Conservation (phyloP, 2,797 vertebrate species). For the Cuculus canorus region DNA sequence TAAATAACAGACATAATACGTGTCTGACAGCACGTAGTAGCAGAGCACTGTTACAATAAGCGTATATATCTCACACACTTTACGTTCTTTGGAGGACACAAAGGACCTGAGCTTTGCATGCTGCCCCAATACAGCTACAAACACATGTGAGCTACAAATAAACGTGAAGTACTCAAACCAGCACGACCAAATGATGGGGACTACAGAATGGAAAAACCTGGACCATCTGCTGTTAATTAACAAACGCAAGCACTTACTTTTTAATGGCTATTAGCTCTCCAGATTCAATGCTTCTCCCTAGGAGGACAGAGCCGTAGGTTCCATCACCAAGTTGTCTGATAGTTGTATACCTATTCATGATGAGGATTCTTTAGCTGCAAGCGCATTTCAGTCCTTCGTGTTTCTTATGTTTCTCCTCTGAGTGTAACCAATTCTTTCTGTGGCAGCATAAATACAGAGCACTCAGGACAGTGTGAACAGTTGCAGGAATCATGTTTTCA, state of each 20-base stretch:
- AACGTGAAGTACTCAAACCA: neutral
- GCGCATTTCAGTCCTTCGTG: constrained; percentile 69
- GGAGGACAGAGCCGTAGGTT: constrained; percentile 94
- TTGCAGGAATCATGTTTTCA: constrained; percentile 78
- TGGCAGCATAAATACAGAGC: constrained; percentile 82
- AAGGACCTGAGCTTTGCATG: neutral
- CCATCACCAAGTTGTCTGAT: constrained; percentile 96
- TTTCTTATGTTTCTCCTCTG: constrained; percentile 59
- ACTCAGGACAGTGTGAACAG: constrained; percentile 66
- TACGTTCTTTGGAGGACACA: neutral
- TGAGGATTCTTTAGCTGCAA: constrained; percentile 68
- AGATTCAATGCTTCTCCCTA: constrained; percentile 91
- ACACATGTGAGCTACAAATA: too few relatives aligned
- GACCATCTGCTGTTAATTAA: neutral
- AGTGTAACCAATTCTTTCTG: constrained; percentile 88
- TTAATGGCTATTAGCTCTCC: constrained; percentile 96
- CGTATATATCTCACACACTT: neutral
- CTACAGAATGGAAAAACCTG: neutral
- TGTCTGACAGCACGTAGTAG: neutral
- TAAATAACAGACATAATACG: neutral
- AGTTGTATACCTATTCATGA: constrained; percentile 94
- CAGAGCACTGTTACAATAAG: neutral
- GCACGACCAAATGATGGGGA: accelerated
- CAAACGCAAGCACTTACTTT: constrained; percentile 81
- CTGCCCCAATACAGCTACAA: neutral